Evolutionary conservation across 2,797 vertebrate species (phyloP).

Genomic region (Cheirogaleus major): DNA sequence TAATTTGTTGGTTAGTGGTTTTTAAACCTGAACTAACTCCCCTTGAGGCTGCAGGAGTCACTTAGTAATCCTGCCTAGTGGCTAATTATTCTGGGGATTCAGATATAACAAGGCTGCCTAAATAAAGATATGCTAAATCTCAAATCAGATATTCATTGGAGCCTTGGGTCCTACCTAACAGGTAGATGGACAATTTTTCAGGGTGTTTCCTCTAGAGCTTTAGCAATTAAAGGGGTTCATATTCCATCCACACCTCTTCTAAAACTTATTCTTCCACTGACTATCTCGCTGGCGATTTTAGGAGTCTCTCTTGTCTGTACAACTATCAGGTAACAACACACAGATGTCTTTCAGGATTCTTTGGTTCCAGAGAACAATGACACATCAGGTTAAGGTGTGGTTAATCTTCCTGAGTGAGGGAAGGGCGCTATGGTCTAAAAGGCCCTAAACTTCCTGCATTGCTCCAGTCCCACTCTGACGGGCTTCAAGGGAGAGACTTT

Average conservation of each 20-base stretch:
- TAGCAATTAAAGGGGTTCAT: slow-evolving; percentile 15
- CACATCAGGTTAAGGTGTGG: not conserved
- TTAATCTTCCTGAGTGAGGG: not conserved
- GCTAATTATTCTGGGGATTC: not conserved
- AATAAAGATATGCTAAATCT: not conserved
- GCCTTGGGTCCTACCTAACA: not conserved
- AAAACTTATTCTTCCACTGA: not conserved
- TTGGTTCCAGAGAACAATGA: not conserved
- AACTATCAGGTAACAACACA: not conserved
- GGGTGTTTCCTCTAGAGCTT: not conserved
- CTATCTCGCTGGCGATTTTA: not conserved
- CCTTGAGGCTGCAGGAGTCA: not conserved
- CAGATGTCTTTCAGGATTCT: not conserved
- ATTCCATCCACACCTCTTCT: not conserved
- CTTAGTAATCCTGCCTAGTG: not conserved
- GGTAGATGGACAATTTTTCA: not conserved
- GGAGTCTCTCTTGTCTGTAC: not conserved
- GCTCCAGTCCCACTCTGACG: slow-evolving; percentile 51
- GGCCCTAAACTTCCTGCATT: not conserved
- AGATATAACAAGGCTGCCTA: not conserved
- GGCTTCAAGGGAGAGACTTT: not conserved
- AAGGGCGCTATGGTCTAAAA: not conserved
- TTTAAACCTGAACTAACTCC: not conserved
- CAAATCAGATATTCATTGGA: not conserved
- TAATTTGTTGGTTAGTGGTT: not conserved